Base-by-base conservation (phyloP, 2,888 invertebrate species). In the Byasa hedistus region DNA sequence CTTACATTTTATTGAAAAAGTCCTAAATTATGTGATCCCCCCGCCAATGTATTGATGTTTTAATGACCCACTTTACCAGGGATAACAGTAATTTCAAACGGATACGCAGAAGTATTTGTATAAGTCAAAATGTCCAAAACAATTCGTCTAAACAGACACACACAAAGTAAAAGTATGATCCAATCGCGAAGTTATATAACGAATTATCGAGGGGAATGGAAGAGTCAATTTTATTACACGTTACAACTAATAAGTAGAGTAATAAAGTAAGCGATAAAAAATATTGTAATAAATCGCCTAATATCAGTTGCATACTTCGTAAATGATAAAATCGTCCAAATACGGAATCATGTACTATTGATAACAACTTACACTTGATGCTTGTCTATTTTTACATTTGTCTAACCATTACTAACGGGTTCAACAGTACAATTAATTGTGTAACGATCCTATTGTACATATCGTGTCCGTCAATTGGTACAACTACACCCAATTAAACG, bases 401-500 rank as follows among this genome's bases (percentile, higher is more conserved):
- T 39, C 57, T 61, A 48, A 58, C 55, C 58, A 65, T 64, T 58
- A 58, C 39, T 55, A 17, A 12, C 27, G 58, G 24, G 65, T 68
- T 68, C 68, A 68, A 65, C 52, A 57, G 68, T 48, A 39, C 64
- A 61, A 61, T 68, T 64, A 68, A 68, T 58, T 61, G 57, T 21
- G 55, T 39, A 55, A 54, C 55, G 17, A 57, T 57, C 23, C 52
- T 23, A 36, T 61, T 65, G 57, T 56, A 55, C 27, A 56, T 65
- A 64, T 61, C 55, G 58, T 48, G 48, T 61, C 55, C n/a, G 39
- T 61, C 65, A 65, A 65, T 65, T 65, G 65, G 55, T 57, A 58
- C 61, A 23, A 61, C 55, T 68, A 65, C 22, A 52, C 44, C 19
- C 68, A 61, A 68, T 68, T 65, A 27, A 61, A 61, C 51, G 22